phyloP scores from a whole-genome alignment of 2,888 invertebrate species.

The Spodoptera picta region DNA sequence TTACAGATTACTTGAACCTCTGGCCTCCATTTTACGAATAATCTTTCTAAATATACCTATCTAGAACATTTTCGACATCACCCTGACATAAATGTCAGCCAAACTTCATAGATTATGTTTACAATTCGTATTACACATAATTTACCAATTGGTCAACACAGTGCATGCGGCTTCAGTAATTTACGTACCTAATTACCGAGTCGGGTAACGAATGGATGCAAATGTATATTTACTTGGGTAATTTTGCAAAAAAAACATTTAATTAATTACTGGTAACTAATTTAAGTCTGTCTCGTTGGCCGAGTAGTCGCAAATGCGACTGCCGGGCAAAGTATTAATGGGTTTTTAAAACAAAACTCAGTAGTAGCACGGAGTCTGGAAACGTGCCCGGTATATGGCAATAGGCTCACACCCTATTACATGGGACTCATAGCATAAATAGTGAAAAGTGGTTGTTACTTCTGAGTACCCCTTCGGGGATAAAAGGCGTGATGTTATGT shows the following conservation, averaged over 20 bases:
- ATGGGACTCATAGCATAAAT: too few species aligned
- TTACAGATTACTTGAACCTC: constrained; percentile 14
- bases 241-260: constrained; percentile 8
- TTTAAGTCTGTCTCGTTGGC: too few species aligned
- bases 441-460: too few species aligned
- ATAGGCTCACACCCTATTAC: too few species aligned
- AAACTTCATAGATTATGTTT: constrained; percentile 46
- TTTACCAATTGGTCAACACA: constrained; percentile 33
- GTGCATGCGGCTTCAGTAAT: constrained; percentile 43
- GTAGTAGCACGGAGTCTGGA: too few species aligned
- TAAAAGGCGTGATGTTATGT: too few species aligned
- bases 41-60: constrained; percentile 3
- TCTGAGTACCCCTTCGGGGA: too few species aligned
- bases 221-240: constrained; percentile 44
- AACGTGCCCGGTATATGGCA: too few species aligned
- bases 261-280: too few species aligned
- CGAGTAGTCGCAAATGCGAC: too few species aligned
- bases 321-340: too few species aligned
- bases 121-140: constrained; percentile 43
- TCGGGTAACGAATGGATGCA: constrained; percentile 39
- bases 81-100: constrained; percentile 30
- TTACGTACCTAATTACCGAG: constrained; percentile 48
- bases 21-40: constrained; percentile 8
- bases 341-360: too few species aligned
- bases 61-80: constrained; percentile 19